A percentile compares a stretch with the other conserved stretches of the same genome.
These are phyloP conservation scores for Elephas maximus DNA, from an alignment of 2,113 vertebrate species.

Conservation along the genomic window DNA sequence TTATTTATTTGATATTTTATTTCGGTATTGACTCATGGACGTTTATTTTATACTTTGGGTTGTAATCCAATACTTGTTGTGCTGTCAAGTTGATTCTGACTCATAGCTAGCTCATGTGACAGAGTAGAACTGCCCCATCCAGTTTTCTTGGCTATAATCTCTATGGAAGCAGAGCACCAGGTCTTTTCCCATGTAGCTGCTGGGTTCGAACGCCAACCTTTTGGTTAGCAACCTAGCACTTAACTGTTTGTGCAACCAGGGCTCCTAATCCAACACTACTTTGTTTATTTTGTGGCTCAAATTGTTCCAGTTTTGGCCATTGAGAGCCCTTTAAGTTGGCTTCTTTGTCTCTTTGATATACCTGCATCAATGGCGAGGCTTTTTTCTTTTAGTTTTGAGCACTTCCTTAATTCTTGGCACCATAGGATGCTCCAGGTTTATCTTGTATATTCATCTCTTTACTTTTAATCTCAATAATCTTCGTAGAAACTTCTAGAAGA, in stretches of 20 bases:
- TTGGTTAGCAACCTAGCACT: not conserved
- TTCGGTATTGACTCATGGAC: not conserved
- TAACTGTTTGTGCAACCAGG: not conserved
- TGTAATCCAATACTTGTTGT: not conserved
- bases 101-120: not conserved
- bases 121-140: not conserved
- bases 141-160: not conserved
- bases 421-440: not conserved
- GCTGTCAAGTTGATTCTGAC: not conserved
- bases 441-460: conserved; percentile 40
- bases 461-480: conserved; percentile 45
- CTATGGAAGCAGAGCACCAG: not conserved
- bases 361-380: not conserved
- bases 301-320: not conserved
- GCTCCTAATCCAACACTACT: not conserved
- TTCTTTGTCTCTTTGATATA: not conserved
- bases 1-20: conserved; percentile 25
- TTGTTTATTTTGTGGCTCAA: not conserved
- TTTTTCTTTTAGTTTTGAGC: not conserved
- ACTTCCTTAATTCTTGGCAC: not conserved
- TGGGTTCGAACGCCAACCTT: not conserved
- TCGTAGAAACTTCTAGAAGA: conserved; percentile 45
- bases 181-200: not conserved
- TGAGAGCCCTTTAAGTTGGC: not conserved
- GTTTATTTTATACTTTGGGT: conserved; percentile 17